Conservation (phyloP, 2,113 vertebrate genomes). For the Corythaixoides concolor region DNA sequence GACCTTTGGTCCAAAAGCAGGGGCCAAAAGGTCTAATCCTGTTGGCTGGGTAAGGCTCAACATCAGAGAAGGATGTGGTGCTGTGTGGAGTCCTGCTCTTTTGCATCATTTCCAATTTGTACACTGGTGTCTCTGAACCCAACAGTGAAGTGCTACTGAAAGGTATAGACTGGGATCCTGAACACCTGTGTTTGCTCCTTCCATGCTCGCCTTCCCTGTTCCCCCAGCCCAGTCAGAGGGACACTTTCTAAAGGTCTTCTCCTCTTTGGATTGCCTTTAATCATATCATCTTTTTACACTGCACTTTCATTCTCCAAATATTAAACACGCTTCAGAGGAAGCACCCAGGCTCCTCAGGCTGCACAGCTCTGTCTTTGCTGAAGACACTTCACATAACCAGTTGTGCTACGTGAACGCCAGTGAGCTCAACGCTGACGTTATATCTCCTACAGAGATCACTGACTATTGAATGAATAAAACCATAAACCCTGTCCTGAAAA, state of each 20-base stretch:
- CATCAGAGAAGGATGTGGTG: neutral
- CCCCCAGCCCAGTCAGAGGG: neutral
- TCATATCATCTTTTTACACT: neutral
- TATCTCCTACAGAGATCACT: neutral
- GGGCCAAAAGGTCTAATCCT: neutral
- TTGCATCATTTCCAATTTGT: neutral
- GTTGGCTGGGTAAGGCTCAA: neutral
- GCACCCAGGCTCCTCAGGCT: neutral
- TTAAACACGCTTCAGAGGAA: neutral
- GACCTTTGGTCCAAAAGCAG: neutral
- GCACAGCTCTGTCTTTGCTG: neutral
- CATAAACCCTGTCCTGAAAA: neutral
- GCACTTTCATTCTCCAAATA: neutral
- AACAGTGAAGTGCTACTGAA: neutral
- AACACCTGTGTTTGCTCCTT: neutral
- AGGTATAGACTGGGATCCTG: neutral
- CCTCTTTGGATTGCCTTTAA: neutral
- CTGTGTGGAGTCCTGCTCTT: neutral
- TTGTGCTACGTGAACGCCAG: rapidly evolving
- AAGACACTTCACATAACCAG: neutral
- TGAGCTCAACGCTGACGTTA: neutral
- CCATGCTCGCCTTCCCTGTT: neutral
- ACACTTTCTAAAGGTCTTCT: neutral
- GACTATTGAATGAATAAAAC: neutral
- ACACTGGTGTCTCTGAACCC: neutral